Conservation (phyloP, 2,113 vertebrate genomes). For the Lutjanus erythropterus region DNA sequence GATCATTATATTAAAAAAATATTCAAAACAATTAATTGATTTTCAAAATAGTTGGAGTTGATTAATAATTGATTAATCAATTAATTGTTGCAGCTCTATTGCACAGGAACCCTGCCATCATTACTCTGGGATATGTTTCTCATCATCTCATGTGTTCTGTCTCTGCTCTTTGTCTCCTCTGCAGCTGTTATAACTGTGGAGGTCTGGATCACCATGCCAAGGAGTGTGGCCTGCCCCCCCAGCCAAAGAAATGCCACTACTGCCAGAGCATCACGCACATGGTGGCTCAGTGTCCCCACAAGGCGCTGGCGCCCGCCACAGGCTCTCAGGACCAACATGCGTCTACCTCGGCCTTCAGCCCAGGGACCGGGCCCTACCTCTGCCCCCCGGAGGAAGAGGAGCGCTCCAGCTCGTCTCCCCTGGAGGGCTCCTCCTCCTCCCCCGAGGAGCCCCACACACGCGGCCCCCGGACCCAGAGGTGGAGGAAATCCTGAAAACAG, state of each 20-base stretch:
- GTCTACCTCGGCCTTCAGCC: constrained; percentile 81
- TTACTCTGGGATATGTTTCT: not conserved
- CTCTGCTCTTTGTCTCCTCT: not conserved
- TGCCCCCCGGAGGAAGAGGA: constrained; percentile 84
- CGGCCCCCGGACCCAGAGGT: constrained; percentile 91
- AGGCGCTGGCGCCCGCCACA: constrained; percentile 84
- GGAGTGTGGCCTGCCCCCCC: constrained; percentile 97
- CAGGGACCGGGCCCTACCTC: constrained; percentile 82
- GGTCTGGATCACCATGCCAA: constrained; percentile 99
- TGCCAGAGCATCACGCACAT: constrained; percentile 98
- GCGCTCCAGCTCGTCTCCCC: constrained; percentile 86
- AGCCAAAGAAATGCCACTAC: constrained; percentile 99
- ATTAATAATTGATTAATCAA: too few relatives aligned
- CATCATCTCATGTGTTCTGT: not conserved
- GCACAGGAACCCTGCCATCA: too few relatives aligned
- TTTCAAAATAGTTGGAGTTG: too few relatives aligned
- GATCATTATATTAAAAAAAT: too few relatives aligned
- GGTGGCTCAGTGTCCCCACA: constrained; percentile 95
- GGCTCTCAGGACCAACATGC: constrained; percentile 93
- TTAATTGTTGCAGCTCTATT: too few relatives aligned
- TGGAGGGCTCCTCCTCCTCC: constrained; percentile 88
- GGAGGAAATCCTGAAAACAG: constrained; percentile 92
- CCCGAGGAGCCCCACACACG: constrained; percentile 90
- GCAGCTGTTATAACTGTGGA: constrained; percentile 98
- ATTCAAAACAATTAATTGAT: too few relatives aligned